Percentiles rank a stretch among this genome's conserved stretches.
phyloP scores from a whole-genome alignment of 2,888 invertebrate species.

The Stictocephala bisonia region DNA sequence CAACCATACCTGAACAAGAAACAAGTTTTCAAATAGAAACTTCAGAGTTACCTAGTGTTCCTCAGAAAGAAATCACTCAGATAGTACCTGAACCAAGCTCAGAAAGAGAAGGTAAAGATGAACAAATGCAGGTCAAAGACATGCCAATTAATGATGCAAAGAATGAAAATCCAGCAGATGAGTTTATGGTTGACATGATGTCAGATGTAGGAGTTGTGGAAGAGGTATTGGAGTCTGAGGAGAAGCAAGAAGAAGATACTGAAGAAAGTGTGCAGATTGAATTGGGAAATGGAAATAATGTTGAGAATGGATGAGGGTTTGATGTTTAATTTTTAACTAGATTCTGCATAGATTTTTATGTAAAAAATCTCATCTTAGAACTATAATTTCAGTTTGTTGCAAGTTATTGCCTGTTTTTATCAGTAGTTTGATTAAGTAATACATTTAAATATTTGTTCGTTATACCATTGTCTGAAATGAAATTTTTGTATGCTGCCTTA shows the following conservation, averaged over 20 bases:
- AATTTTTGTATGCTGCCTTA: no score
- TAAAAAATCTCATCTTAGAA: no score
- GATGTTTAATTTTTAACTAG: background rate
- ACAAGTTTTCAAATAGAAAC: no score
- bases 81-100: background rate
- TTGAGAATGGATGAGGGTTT: background rate
- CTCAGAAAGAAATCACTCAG: no score
- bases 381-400: no score
- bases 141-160: background rate
- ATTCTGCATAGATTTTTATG: background rate
- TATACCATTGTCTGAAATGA: no score
- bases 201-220: constrained; percentile 44
- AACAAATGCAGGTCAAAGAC: no score
- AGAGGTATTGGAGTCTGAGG: constrained; percentile 32
- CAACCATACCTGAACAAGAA: background rate
- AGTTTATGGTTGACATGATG: constrained; percentile 46
- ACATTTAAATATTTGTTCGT: no score
- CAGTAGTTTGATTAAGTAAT: no score
- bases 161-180: constrained; percentile 3
- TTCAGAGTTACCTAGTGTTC: no score
- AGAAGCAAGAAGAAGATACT: background rate
- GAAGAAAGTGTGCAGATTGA: background rate
- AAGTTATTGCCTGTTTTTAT: no score
- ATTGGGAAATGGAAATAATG: background rate
- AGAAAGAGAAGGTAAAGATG: background rate